phyloP scores from a whole-genome alignment of 2,888 invertebrate species.

The Siphlonurus alternatus region DNA sequence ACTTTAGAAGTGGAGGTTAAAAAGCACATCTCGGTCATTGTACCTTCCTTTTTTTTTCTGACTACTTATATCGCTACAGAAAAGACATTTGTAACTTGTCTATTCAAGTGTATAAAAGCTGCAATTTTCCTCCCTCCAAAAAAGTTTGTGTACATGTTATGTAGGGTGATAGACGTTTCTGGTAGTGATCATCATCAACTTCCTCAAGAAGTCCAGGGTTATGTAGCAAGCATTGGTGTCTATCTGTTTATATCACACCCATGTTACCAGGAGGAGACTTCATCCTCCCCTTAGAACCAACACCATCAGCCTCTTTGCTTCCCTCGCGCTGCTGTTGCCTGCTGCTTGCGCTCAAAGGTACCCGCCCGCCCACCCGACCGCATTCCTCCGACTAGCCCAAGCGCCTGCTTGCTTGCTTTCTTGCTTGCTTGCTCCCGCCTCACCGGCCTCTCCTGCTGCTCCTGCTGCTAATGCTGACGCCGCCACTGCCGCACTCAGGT shows the following conservation, averaged over 20 bases:
- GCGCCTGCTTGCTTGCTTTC: too few relatives aligned
- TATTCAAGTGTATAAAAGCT: neutral
- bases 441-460: neutral
- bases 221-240: too few relatives aligned
- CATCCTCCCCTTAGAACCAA: too few relatives aligned
- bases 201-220: neutral
- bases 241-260: too few relatives aligned
- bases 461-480: neutral
- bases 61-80: neutral
- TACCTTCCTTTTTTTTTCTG: neutral
- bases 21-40: neutral
- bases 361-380: neutral
- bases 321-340: neutral
- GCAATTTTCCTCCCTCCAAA: neutral
- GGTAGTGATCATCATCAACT: neutral
- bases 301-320: neutral
- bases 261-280: neutral
- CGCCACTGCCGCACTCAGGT: too few relatives aligned
- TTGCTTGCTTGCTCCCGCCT: too few relatives aligned
- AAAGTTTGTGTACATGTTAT: neutral
- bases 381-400: neutral
- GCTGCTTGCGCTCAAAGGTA: neutral
- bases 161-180: neutral
- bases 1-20: neutral
- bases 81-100: neutral